These are phyloP conservation scores for Diloba caeruleocephala DNA, from an alignment of 2,888 invertebrate species.

Conservation along the genomic window DNA sequence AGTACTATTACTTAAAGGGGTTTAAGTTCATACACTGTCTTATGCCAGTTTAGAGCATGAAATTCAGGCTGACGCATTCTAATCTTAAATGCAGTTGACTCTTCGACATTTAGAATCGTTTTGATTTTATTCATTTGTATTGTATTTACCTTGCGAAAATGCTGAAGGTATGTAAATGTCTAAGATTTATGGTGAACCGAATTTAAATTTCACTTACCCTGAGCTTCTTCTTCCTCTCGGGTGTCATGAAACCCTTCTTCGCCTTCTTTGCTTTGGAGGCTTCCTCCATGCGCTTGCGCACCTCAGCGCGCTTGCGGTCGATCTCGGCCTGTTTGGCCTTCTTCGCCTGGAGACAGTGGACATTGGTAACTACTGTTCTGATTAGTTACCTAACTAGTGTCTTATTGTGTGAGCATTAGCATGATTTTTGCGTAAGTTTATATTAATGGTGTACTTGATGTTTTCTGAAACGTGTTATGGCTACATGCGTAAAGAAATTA, in stretches of 20 bases:
- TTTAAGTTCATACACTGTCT: no score
- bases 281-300: constrained; percentile 99
- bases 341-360: constrained; percentile 93
- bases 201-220: constrained; percentile 94
- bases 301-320: constrained; percentile 99
- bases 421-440: neutral
- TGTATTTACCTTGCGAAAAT: no score
- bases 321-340: constrained; percentile 99
- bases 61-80: no score
- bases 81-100: no score
- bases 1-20: no score
- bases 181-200: no score
- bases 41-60: no score
- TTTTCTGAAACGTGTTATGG: neutral
- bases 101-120: no score
- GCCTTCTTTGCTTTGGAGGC: constrained; percentile 99
- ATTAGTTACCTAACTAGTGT: constrained; percentile 25
- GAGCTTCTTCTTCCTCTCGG: constrained; percentile 99
- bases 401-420: constrained; percentile 18
- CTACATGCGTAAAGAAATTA: no score
- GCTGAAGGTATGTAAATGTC: no score
- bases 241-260: constrained; percentile 99
- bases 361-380: constrained; percentile 58
- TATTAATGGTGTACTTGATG: neutral
- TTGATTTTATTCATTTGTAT: no score